phyloP scores from a whole-genome alignment of 2,888 invertebrate species.

The Parnassius smintheus region DNA sequence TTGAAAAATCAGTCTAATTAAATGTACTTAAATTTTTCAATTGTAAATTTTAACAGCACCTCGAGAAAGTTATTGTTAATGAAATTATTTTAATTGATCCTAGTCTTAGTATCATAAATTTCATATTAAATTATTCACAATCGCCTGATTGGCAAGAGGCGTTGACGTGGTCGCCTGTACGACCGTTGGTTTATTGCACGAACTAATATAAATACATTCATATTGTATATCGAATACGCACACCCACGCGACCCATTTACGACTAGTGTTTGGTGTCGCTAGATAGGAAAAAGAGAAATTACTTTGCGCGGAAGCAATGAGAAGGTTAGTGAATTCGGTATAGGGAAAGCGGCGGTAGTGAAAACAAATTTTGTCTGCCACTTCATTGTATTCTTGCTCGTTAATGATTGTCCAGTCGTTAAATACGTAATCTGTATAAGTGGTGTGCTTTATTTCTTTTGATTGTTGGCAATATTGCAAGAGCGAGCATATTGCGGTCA shows the following conservation, averaged over 20 bases:
- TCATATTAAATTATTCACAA: conserved; percentile 56
- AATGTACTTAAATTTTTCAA: conserved; percentile 78
- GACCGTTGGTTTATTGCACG: conserved; percentile 32
- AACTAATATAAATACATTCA: conserved; percentile 47
- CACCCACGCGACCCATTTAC: conserved; percentile 51
- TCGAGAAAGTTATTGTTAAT: conserved; percentile 66
- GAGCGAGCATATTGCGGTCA: conserved; percentile 41
- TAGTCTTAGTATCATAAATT: conserved; percentile 78
- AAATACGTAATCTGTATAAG: conserved; percentile 58
- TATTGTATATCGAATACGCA: conserved; percentile 51
- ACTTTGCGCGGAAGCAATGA: conserved; percentile 65
- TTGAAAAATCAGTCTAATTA: conserved; percentile 77
- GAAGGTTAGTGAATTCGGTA: conserved; percentile 78
- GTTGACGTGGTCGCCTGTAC: conserved; percentile 26
- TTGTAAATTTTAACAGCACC: conserved; percentile 76
- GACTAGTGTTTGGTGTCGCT: conserved; percentile 47
- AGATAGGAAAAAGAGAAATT: conserved; percentile 57
- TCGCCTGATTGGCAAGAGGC: conserved; percentile 47
- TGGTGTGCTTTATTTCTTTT: conserved; percentile 43
- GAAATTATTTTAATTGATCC: conserved; percentile 73
- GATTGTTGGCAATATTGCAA: conserved; percentile 37
- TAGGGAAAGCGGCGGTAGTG: conserved; percentile 49
- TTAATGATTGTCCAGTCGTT: conserved; percentile 61
- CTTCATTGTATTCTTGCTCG: conserved; percentile 65
- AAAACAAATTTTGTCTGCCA: conserved; percentile 50